These are phyloP conservation scores for Botia kubotai DNA, from an alignment of 2,797 vertebrate species.

Conservation along the genomic window DNA sequence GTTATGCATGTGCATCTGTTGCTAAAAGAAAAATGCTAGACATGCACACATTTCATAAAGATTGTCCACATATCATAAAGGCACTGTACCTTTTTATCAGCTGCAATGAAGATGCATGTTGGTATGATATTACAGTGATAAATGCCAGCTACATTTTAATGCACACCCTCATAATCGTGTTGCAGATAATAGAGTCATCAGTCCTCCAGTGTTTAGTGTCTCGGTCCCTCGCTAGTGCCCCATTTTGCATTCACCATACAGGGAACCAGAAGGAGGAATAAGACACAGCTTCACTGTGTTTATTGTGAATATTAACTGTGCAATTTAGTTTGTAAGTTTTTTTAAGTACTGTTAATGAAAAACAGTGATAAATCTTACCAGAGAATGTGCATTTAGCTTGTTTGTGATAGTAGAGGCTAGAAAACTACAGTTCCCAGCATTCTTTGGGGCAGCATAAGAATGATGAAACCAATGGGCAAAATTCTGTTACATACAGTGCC, in stretches of 20 bases:
- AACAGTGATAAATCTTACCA: too few species aligned
- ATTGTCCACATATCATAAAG: not conserved
- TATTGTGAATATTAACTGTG: not conserved
- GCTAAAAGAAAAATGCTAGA: not conserved
- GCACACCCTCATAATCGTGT: not conserved
- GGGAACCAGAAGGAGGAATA: not conserved
- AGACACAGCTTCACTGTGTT: not conserved
- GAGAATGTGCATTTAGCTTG: too few species aligned
- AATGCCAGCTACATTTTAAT: constrained; percentile 1
- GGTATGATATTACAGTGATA: not conserved
- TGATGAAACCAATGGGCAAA: too few species aligned
- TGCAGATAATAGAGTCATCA: not conserved
- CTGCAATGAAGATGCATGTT: not conserved
- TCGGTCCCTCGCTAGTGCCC: not conserved
- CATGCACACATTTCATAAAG: not conserved
- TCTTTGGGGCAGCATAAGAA: too few species aligned
- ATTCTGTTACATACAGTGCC: too few species aligned
- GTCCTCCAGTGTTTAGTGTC: not conserved
- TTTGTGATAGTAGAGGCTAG: too few species aligned
- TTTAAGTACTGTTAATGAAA: too few species aligned
- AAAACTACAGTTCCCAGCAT: too few species aligned
- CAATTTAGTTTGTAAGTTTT: not conserved
- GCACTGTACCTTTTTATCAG: not conserved
- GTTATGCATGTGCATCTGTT: not conserved
- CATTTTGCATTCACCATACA: not conserved